Conservation (phyloP, 2,113 vertebrate species). For the Larimichthys polyactis region DNA sequence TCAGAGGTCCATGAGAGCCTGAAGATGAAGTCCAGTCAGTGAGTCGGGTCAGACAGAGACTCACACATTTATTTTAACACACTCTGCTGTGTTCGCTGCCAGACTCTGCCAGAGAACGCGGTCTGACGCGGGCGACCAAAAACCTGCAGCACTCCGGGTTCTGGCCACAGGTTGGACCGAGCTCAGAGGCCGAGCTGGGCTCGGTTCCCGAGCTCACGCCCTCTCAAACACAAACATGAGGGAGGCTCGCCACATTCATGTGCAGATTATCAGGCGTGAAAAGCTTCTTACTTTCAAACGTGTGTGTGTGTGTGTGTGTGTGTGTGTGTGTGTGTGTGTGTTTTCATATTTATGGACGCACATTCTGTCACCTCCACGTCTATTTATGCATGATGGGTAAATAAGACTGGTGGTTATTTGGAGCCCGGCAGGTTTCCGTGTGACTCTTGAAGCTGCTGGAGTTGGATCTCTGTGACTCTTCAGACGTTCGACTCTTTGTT, state of each 20-base stretch:
- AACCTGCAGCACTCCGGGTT: constrained; percentile 61
- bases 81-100: constrained; percentile 52
- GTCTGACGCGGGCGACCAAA: constrained; percentile 62
- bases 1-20: constrained; percentile 77
- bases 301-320: constrained; percentile 1
- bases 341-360: constrained; percentile 55
- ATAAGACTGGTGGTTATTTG: constrained; percentile 60
- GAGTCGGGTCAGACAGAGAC: constrained; percentile 6
- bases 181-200: constrained; percentile 58
- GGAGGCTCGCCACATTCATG: constrained; percentile 3
- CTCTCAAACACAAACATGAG: constrained; percentile 37
- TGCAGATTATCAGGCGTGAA: constrained; percentile 20
- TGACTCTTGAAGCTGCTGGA: too few species aligned
- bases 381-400: constrained; percentile 60
- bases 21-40: constrained; percentile 55
- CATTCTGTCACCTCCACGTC: constrained; percentile 60
- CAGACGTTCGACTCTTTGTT: too few species aligned
- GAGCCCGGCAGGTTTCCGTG: background rate
- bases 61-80: constrained; percentile 69
- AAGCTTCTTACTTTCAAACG: constrained; percentile 35
- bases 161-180: constrained; percentile 67
- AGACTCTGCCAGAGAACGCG: constrained; percentile 61
- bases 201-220: constrained; percentile 43
- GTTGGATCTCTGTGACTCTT: too few species aligned
- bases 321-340: background rate